phyloP scores from a whole-genome alignment of 1,140 invertebrate genomes.

The Zeugodacus cucurbitae region DNA sequence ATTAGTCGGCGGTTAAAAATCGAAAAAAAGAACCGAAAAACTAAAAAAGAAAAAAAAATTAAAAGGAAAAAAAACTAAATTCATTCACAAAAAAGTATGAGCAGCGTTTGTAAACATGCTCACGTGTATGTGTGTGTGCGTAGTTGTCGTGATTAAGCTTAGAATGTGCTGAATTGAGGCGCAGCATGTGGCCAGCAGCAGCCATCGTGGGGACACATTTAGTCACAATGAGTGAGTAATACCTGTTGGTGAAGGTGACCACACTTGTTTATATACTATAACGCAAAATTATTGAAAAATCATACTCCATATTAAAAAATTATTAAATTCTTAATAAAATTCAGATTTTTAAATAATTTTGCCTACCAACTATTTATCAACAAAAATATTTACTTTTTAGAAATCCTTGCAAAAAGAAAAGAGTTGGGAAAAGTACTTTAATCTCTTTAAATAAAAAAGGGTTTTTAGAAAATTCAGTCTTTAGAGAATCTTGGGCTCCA shows the following conservation, averaged over 20 bases:
- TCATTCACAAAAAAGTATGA: slow-evolving; percentile 17
- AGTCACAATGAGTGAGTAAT: slow-evolving; percentile 19
- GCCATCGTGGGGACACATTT: slow-evolving; percentile 8
- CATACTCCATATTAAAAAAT: too few relatives aligned
- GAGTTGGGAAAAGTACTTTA: too few relatives aligned
- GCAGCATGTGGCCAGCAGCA: slow-evolving; percentile 26
- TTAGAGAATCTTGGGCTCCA: too few relatives aligned
- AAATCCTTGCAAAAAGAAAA: too few relatives aligned
- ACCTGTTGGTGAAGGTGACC: not conserved
- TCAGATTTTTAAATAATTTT: too few relatives aligned
- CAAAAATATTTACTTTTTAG: too few relatives aligned
- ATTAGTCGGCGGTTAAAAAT: slow-evolving; percentile 10
- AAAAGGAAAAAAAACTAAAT: not conserved
- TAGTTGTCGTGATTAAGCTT: not conserved
- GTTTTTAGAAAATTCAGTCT: too few relatives aligned
- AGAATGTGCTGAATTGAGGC: slow-evolving; percentile 29
- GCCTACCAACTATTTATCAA: too few relatives aligned
- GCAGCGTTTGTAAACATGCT: not conserved
- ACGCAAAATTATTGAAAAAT: too few relatives aligned
- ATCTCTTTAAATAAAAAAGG: too few relatives aligned
- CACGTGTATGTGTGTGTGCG: not conserved
- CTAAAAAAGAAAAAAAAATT: not conserved
- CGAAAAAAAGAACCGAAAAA: too few relatives aligned
- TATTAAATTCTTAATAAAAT: too few relatives aligned
- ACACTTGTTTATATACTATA: not conserved